A percentile compares a stretch with the other conserved stretches of the same genome.
phyloP scores from a whole-genome alignment of 2,888 invertebrate species.

The Dilophus febrilis region DNA sequence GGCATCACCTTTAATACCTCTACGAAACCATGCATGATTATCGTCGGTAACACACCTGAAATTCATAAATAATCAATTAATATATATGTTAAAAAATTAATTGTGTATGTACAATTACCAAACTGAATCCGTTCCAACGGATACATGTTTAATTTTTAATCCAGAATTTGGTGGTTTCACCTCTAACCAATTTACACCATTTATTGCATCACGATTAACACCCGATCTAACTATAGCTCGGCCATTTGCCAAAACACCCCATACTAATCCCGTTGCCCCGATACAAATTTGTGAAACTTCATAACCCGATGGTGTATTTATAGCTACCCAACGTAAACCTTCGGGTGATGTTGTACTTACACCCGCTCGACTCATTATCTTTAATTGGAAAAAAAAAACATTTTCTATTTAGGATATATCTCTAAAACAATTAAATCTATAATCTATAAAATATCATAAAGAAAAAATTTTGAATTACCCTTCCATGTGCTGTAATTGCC shows the following conservation, averaged over 20 bases:
- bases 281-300: constrained; percentile 76
- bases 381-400: constrained; percentile 9
- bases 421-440: not conserved
- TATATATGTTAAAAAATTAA: constrained; percentile 69
- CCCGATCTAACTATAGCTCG: constrained; percentile 66
- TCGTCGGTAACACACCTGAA: constrained; percentile 54
- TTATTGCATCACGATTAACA: constrained; percentile 49
- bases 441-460: constrained; percentile 6
- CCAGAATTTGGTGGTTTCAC: constrained; percentile 56
- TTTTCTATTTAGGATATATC: constrained; percentile 7
- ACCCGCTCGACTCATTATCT: constrained; percentile 72
- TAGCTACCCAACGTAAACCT: constrained; percentile 68
- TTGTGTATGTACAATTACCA: constrained; percentile 47
- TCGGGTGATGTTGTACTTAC: constrained; percentile 71
- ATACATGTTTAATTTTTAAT: constrained; percentile 54
- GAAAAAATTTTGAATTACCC: constrained; percentile 34
- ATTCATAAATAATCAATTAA: constrained; percentile 37
- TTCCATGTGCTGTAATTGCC: constrained; percentile 83
- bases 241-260: constrained; percentile 75
- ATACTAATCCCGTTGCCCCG: constrained; percentile 70
- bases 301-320: constrained; percentile 57
- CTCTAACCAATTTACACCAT: constrained; percentile 61
- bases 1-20: constrained; percentile 49
- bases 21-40: constrained; percentile 74
- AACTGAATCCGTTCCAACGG: constrained; percentile 62